These are phyloP conservation scores for Polypterus bichir DNA, from an alignment of 2,113 vertebrate species.

Conservation along the genomic window DNA sequence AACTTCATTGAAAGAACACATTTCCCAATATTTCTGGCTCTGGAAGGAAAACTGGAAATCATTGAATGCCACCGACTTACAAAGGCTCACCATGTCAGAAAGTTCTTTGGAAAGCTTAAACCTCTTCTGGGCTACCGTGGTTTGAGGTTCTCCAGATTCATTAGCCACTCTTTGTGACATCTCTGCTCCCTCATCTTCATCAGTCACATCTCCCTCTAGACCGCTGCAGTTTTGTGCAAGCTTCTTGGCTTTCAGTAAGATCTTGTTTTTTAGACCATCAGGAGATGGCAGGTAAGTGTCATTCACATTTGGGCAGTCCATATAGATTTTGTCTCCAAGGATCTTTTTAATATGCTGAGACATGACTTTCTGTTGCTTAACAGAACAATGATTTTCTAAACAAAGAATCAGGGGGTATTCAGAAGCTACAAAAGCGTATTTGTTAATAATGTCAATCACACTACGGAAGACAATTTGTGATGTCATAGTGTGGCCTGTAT, in stretches of 20 bases:
- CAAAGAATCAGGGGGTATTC: conserved; percentile 87
- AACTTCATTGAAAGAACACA: conserved; percentile 93
- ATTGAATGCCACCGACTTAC: conserved; percentile 87
- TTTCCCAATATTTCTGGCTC: conserved; percentile 90
- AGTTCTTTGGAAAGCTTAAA: conserved; percentile 90
- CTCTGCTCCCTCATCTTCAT: conserved; percentile 90
- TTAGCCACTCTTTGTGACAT: conserved; percentile 81
- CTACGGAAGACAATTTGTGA: conserved; percentile 89
- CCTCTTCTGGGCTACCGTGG: conserved; percentile 50
- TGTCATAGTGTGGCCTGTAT: conserved; percentile 93
- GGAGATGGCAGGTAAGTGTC: conserved; percentile 86
- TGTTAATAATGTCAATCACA: conserved; percentile 86
- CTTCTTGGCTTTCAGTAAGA: conserved; percentile 88
- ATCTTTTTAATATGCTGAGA: conserved; percentile 92
- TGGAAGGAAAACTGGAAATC: conserved; percentile 87
- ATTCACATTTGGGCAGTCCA: conserved; percentile 62
- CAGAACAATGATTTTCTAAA: conserved; percentile 91
- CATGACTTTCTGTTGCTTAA: conserved; percentile 93
- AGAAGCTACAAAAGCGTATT: conserved; percentile 86
- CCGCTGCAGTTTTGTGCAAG: conserved; percentile 65
- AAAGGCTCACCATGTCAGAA: conserved; percentile 84
- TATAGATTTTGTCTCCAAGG: conserved; percentile 75
- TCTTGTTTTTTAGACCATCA: conserved; percentile 69
- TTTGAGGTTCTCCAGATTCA: conserved; percentile 62
- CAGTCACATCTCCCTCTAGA: conserved; percentile 84